Evolutionary conservation across 1,140 invertebrate genomes (phyloP).

Genomic region (Drosophila sproati): DNA sequence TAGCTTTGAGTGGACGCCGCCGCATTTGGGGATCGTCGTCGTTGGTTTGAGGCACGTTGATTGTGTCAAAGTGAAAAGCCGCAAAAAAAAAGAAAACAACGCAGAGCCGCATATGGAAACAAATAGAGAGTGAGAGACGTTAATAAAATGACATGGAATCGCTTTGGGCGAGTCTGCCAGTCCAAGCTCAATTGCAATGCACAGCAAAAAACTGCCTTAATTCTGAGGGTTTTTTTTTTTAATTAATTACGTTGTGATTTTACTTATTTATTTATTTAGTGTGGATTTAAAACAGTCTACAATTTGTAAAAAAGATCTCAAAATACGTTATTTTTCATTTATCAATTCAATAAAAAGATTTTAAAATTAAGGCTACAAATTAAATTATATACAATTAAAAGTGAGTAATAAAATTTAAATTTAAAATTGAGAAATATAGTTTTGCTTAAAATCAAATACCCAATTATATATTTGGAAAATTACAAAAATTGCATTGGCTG

Average conservation of each 20-base stretch:
- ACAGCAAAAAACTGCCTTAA: slow-evolving; percentile 19
- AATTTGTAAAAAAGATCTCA: too few species aligned
- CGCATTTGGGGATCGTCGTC: slow-evolving; percentile 59
- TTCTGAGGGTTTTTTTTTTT: neutral
- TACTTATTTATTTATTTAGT: too few species aligned
- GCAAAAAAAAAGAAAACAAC: slow-evolving; percentile 44
- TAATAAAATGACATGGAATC: slow-evolving; percentile 21
- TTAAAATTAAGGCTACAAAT: too few species aligned
- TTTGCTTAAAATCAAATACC: too few species aligned
- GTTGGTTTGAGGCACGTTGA: slow-evolving; percentile 59
- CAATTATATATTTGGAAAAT: too few species aligned
- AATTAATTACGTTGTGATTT: slow-evolving; percentile 1
- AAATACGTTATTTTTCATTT: too few species aligned
- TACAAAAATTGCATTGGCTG: too few species aligned
- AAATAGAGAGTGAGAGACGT: neutral
- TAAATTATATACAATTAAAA: too few species aligned
- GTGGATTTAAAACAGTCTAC: too few species aligned
- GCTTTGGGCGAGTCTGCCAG: slow-evolving; percentile 17
- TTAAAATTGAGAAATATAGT: too few species aligned
- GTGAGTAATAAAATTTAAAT: too few species aligned
- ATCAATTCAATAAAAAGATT: too few species aligned
- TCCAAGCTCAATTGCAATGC: slow-evolving; percentile 27
- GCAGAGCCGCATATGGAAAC: slow-evolving; percentile 29
- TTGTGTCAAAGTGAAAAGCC: slow-evolving; percentile 80
- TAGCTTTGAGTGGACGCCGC: slow-evolving; percentile 78